phyloP scores from a whole-genome alignment of 2,888 invertebrate species.

The Eudemis profundana region DNA sequence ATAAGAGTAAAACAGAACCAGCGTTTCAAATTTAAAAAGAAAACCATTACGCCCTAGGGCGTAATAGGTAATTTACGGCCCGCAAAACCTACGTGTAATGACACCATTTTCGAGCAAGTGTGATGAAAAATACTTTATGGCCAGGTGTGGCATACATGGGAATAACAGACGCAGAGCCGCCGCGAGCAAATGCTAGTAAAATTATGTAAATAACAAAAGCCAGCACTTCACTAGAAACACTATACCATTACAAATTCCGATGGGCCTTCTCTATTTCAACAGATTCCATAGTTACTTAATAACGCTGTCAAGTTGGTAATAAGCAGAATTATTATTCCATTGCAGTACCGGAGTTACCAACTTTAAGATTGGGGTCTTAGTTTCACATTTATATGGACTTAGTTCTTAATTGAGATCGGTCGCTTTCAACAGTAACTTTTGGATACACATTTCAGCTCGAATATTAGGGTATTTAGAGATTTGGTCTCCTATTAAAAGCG shows the following conservation, averaged over 20 bases:
- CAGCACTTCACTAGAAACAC: background rate
- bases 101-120: too few relatives aligned
- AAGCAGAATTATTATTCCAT: constrained; percentile 39
- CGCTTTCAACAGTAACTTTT: background rate
- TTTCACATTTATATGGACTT: constrained; percentile 28
- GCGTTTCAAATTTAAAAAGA: too few relatives aligned
- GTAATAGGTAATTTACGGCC: too few relatives aligned
- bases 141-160: too few relatives aligned
- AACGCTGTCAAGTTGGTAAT: constrained; percentile 27
- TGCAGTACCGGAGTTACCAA: constrained; percentile 27
- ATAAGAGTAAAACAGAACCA: too few relatives aligned
- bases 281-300: constrained; percentile 23
- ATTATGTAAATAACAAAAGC: background rate
- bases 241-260: constrained; percentile 26
- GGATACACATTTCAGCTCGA: background rate
- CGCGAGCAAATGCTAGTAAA: background rate
- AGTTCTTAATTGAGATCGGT: constrained; percentile 17
- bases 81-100: too few relatives aligned
- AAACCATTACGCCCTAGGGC: too few relatives aligned
- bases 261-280: constrained; percentile 34
- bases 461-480: background rate
- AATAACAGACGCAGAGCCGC: too few relatives aligned
- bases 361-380: constrained; percentile 37
- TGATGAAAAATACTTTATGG: too few relatives aligned
- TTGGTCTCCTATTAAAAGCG: background rate